phyloP scores from a whole-genome alignment of 92 coral and sea anemone species.

The Hydrozoanthus gracilis region DNA sequence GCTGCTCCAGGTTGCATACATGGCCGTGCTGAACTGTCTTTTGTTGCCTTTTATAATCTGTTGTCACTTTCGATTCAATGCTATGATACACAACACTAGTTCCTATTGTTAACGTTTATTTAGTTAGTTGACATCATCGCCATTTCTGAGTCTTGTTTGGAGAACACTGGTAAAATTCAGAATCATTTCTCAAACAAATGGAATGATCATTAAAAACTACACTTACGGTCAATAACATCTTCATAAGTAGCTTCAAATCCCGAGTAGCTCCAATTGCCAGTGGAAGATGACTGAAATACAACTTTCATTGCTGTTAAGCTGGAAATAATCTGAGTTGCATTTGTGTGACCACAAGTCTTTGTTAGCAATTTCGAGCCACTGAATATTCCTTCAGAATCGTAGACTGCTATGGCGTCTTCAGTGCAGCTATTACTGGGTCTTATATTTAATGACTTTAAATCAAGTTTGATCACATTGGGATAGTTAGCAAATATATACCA shows the following conservation, averaged over 20 bases:
- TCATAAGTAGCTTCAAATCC: slow-evolving; percentile 22
- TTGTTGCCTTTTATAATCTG: too few relatives aligned
- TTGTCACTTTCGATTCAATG: too few relatives aligned
- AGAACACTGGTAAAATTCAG: too few relatives aligned
- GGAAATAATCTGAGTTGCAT: neutral
- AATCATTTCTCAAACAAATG: neutral
- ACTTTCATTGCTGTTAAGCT: neutral
- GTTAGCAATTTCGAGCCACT: neutral
- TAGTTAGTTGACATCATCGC: too few relatives aligned
- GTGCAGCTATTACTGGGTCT: slow-evolving; percentile 10
- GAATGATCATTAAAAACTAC: neutral
- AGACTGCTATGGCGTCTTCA: slow-evolving; percentile 7
- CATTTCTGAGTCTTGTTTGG: too few relatives aligned
- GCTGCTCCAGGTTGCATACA: too few relatives aligned
- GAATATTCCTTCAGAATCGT: neutral
- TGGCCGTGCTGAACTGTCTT: too few relatives aligned
- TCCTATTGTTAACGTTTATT: too few relatives aligned
- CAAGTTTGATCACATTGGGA: slow-evolving; percentile 5
- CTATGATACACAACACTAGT: too few relatives aligned
- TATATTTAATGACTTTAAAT: slow-evolving; percentile 14
- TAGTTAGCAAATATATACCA: neutral
- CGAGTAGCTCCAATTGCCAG: slow-evolving; percentile 25
- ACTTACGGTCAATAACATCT: slow-evolving; percentile 23
- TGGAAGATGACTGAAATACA: slow-evolving; percentile 1
- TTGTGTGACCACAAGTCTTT: neutral